Evolutionary conservation across 2,113 vertebrate genomes (phyloP), one percentile per base, ranked within the genome.

Genomic region (Lipophrys pholis): DNA sequence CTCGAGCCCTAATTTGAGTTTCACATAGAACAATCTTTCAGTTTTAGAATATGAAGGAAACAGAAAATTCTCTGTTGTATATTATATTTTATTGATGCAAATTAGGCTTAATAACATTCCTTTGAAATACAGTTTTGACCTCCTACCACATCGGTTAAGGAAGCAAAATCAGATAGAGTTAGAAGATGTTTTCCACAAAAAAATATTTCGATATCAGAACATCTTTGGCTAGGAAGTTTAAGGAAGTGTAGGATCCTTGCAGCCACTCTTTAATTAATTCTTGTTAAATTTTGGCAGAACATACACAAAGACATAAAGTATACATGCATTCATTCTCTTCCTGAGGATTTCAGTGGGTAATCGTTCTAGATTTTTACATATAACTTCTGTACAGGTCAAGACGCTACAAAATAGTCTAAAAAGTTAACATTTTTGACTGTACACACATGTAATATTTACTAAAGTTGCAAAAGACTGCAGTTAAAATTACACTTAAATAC

Each of bases 381-480:
- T 42, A 71, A 39, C 46, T 51, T 58, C 11, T 65, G 6, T 50
- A 58, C 55, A 74, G 17, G 58, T 48, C 21, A 45, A 63, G 82
- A 66, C 54, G 16, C 80, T 80, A 83, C 7, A 78, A 82, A 82
- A 59, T 45, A 49, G 0, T 0, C 0, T 55, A 54, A 57, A 6
- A 61, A 74, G 59, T 10, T 14, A 57, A 51, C 57, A 17, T 59
- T 72, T 72, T 56, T 63, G 57, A 53, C 81, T 51, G 55, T 70
- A 63, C n/a, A 56, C 75, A 81, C 43, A 46, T 69, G 5, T 43
- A 17, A 63, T 55, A 42, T 69, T 43, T 53, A 5, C 62, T 86
- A 81, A 61, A 9, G 12, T 65, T 78, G 30, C 45, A 84, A 80
- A 79, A 65, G 8, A 35, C 48, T 73, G 40, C 14, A 60, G 11